These are phyloP conservation scores for Todiramphus saurophagus DNA, from an alignment of 2,113 vertebrate genomes.

Conservation along the genomic window DNA sequence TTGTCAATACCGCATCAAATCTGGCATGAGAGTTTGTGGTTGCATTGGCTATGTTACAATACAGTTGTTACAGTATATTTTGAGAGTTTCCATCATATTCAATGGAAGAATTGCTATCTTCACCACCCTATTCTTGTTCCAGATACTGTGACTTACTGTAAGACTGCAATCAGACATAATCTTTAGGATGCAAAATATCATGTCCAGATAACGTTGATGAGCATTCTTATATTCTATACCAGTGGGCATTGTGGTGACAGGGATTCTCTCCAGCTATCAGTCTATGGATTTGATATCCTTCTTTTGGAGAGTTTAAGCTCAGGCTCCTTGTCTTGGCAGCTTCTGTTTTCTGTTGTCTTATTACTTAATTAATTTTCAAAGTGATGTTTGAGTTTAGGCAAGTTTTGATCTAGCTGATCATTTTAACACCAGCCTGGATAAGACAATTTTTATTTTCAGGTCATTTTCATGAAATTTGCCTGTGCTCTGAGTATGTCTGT, in stretches of 20 bases:
- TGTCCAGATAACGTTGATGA: neutral
- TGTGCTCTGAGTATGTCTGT: neutral
- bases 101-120: neutral
- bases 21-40: neutral
- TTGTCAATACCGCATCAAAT: neutral
- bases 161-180: neutral
- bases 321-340: neutral
- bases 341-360: neutral
- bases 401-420: neutral
- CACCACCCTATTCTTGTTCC: neutral
- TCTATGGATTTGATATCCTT: neutral
- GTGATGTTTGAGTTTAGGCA: neutral
- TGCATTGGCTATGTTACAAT: neutral
- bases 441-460: neutral
- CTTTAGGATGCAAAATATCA: neutral
- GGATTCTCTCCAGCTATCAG: neutral
- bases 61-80: neutral
- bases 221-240: neutral
- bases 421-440: neutral
- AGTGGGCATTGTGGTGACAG: neutral
- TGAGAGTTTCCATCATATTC: neutral
- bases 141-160: neutral
- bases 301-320: neutral
- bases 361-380: neutral
- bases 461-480: neutral